Conservation (phyloP, 2,797 vertebrate species). For the Nyctalus aviator region DNA sequence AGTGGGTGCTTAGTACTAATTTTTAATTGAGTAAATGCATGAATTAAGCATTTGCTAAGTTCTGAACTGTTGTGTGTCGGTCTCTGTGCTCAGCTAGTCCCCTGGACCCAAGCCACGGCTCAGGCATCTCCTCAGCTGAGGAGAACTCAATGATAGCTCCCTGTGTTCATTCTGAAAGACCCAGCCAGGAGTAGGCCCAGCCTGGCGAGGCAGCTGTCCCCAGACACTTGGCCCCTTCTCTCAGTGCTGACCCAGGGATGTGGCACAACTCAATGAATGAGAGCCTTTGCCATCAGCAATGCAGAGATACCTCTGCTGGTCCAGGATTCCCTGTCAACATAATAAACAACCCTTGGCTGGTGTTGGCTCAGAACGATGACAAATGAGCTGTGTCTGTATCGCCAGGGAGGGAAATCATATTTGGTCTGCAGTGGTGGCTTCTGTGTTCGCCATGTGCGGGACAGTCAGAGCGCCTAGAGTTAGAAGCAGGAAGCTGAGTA, state of each 20-base stretch:
- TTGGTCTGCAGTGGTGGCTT: slow-evolving; percentile 77
- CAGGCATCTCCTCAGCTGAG: not conserved
- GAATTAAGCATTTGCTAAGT: not conserved
- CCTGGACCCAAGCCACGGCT: not conserved
- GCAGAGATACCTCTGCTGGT: not conserved
- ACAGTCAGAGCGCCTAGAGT: slow-evolving; percentile 72
- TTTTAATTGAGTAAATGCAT: not conserved
- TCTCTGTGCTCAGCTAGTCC: not conserved
- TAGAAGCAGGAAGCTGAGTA: slow-evolving; percentile 45
- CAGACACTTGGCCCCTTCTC: not conserved
- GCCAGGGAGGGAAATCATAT: slow-evolving; percentile 62
- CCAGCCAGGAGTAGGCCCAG: not conserved
- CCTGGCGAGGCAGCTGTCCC: not conserved
- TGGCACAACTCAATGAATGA: not conserved
- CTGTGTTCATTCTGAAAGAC: not conserved
- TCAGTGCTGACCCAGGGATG: not conserved
- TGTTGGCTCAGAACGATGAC: slow-evolving; percentile 36
- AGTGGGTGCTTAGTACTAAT: not conserved
- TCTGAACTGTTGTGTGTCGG: not conserved
- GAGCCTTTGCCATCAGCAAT: not conserved
- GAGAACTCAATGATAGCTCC: not conserved
- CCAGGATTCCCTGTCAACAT: slow-evolving; percentile 43
- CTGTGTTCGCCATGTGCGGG: slow-evolving; percentile 71
- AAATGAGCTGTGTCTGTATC: slow-evolving; percentile 32
- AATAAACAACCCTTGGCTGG: slow-evolving; percentile 33